Conservation (phyloP, 2,113 vertebrate species). For the Hippoglossus stenolepis region DNA sequence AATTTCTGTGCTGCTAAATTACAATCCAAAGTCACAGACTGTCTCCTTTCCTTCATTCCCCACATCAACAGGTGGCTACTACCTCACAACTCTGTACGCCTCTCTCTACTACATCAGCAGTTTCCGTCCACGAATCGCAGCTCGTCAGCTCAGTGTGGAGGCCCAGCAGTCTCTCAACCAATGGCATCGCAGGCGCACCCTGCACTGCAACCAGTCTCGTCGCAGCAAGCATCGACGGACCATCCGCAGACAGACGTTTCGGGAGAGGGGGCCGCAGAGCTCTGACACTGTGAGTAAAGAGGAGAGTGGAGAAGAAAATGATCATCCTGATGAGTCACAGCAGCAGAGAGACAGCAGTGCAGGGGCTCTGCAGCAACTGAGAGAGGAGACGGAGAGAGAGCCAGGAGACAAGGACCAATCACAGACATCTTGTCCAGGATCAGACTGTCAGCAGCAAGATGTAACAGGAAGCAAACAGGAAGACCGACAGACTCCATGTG, state of each 20-base stretch:
- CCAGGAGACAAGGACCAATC: not conserved
- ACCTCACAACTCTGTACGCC: constrained; percentile 91
- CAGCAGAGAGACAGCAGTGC: constrained; percentile 11
- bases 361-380: constrained; percentile 22
- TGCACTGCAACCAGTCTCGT: constrained; percentile 81
- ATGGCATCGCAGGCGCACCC: constrained; percentile 89
- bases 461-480: constrained; percentile 4
- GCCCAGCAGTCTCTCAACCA: constrained; percentile 87
- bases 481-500: not conserved
- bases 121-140: constrained; percentile 79
- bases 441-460: constrained; percentile 14
- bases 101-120: constrained; percentile 90
- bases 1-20: not conserved
- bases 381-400: constrained; percentile 39
- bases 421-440: not conserved
- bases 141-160: constrained; percentile 86
- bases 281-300: constrained; percentile 6
- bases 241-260: constrained; percentile 56
- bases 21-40: not conserved
- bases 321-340: not conserved
- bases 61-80: constrained; percentile 86
- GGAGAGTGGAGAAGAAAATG: not conserved
- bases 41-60: constrained; percentile 1
- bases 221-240: constrained; percentile 64
- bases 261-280: not conserved